Conservation (phyloP, 2,888 invertebrate genomes). For the Tenodera sinensis region DNA sequence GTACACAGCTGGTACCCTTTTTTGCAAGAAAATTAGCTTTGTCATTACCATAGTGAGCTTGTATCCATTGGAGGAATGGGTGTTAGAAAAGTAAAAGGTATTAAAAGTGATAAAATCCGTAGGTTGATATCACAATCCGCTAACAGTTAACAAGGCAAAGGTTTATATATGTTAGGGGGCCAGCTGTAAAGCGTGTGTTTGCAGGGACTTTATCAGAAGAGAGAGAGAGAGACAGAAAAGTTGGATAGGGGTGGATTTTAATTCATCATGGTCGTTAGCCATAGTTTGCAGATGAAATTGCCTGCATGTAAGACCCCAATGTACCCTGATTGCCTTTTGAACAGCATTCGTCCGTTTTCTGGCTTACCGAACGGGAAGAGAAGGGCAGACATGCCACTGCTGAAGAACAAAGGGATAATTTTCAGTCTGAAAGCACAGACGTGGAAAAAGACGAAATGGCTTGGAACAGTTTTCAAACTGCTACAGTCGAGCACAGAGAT, state of each 20-base stretch:
- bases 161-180: too few relatives aligned
- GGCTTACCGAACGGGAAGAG: neutral
- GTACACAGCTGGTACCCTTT: too few relatives aligned
- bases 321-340: neutral
- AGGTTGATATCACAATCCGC: too few relatives aligned
- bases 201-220: neutral
- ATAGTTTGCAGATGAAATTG: neutral
- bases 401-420: neutral
- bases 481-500: too few relatives aligned
- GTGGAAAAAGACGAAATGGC: neutral
- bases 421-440: neutral
- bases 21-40: too few relatives aligned
- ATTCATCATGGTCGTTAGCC: constrained; percentile 1
- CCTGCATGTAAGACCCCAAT: neutral
- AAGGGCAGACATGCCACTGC: neutral
- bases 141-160: too few relatives aligned
- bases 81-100: too few relatives aligned
- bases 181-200: neutral
- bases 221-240: neutral
- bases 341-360: neutral
- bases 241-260: neutral
- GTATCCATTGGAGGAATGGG: too few relatives aligned
- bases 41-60: too few relatives aligned
- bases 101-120: too few relatives aligned
- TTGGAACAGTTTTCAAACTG: neutral